These are phyloP conservation scores for Calameuta pallipes DNA, from an alignment of 2,888 invertebrate species.

Conservation along the genomic window DNA sequence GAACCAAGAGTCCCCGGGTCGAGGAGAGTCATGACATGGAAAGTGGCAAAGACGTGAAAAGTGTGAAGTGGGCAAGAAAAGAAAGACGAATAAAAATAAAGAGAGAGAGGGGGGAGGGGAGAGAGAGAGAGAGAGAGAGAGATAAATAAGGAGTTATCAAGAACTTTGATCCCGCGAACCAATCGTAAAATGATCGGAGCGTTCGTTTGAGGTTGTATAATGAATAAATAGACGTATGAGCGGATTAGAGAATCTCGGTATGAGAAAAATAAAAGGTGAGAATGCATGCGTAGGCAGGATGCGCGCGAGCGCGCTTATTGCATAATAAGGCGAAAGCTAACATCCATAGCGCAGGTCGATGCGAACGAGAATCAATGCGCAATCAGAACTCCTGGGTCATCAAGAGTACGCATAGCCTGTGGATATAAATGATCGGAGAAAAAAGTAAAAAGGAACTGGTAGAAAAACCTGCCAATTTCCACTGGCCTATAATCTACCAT, in stretches of 20 bases:
- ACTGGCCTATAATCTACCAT: constrained; percentile 40
- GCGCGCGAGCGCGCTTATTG: not conserved
- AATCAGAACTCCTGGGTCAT: not conserved
- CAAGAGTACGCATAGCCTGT: not conserved
- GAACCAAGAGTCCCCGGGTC: not conserved
- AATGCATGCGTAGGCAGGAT: not conserved
- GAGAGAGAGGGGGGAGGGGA: too few species aligned
- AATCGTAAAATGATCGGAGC: not conserved
- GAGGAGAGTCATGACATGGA: not conserved
- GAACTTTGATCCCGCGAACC: not conserved
- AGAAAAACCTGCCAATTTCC: constrained; percentile 39
- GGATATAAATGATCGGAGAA: not conserved
- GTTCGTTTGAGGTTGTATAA: not conserved
- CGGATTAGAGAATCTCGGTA: not conserved
- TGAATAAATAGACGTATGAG: not conserved
- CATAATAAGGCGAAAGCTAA: constrained; percentile 2
- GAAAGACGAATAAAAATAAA: not conserved
- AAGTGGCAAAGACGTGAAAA: not conserved
- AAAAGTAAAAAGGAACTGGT: constrained; percentile 20
- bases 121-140: too few species aligned
- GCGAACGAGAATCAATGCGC: not conserved
- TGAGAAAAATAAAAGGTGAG: not conserved
- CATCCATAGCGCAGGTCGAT: not conserved
- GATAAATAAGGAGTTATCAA: not conserved
- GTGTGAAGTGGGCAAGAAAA: not conserved